These are phyloP conservation scores for Petrolisthes manimaculis DNA, from an alignment of 2,888 invertebrate species.

Conservation along the genomic window DNA sequence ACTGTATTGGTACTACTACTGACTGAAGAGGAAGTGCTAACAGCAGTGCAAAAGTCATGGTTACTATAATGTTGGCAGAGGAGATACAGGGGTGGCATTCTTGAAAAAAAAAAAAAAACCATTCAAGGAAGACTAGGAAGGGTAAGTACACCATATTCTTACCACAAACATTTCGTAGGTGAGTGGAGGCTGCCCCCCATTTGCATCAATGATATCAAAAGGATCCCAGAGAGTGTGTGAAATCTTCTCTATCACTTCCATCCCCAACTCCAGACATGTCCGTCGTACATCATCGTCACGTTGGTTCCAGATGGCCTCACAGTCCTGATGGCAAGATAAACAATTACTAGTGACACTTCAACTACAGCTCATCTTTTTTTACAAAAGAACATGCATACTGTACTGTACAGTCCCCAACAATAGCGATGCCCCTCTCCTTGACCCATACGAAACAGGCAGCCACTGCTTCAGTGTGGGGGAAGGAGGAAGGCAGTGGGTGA, in stretches of 20 bases:
- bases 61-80: too few species aligned
- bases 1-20: too few species aligned
- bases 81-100: neutral
- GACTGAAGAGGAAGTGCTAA: too few species aligned
- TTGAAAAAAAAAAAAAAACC: neutral
- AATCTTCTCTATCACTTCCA: conserved; percentile 76
- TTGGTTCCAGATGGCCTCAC: conserved; percentile 79
- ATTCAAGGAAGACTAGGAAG: neutral
- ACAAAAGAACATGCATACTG: too few species aligned
- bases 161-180: conserved; percentile 79
- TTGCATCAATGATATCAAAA: conserved; percentile 76
- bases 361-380: too few species aligned
- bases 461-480: too few species aligned
- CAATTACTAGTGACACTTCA: neutral
- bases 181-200: conserved; percentile 80
- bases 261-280: conserved; percentile 75
- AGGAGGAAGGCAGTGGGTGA: too few species aligned
- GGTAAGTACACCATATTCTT: neutral
- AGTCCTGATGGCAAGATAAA: conserved; percentile 73
- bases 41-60: too few species aligned
- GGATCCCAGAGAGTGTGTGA: conserved; percentile 83
- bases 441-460: too few species aligned
- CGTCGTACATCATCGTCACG: conserved; percentile 75
- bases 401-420: too few species aligned
- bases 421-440: too few species aligned